Evolutionary conservation across 1,140 invertebrate species (phyloP), one percentile per base, ranked within the genome.

Genomic region (Papilio machaon): DNA sequence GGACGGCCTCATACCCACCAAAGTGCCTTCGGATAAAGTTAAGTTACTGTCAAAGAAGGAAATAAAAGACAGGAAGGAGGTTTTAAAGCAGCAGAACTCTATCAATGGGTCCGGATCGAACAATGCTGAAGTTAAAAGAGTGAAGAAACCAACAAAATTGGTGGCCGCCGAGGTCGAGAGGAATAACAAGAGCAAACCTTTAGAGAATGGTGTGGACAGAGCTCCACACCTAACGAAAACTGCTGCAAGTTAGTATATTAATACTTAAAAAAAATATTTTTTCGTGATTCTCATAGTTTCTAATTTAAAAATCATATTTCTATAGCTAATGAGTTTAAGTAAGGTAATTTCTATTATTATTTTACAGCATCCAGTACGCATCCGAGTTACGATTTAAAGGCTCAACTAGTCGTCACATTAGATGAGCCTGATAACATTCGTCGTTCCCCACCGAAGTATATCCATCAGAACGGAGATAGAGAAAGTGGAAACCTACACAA

Each of bases 31-130:
- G 11, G 95, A 95, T 73, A 95, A 95, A 87, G 88, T 94, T 7
- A 93, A 94, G 77, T 85, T 95, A 52, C 83, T 95, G 10, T 90
- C 89, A 0, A 95, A 95, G 78, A 94, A 93, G 67, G 95, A 95
- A 0, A 88, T 94, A n/a, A 94, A 94, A 84, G 94, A 95, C 46
- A 94, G 92, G 70, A 95, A 93, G 83, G 95, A 95, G 19, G 86
- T 94, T 0, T 89, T 95, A 67, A 95, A 94, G 80, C 92, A 91
- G 78, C 93, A 92, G 84, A 91, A 81, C 17, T 88, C 89, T 11
- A 74, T 91, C 3, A 95, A 94, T 54, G 94, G 94, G 0, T 73
- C 87, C 0, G 79, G 82, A 7, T 82, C 88, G 13, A 90, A 47
- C 76, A 79, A 82, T 23, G 88, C 85, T 10, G 92, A 93, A 73